Conservation (phyloP, 2,797 vertebrate genomes). For the Alauda arvensis region DNA sequence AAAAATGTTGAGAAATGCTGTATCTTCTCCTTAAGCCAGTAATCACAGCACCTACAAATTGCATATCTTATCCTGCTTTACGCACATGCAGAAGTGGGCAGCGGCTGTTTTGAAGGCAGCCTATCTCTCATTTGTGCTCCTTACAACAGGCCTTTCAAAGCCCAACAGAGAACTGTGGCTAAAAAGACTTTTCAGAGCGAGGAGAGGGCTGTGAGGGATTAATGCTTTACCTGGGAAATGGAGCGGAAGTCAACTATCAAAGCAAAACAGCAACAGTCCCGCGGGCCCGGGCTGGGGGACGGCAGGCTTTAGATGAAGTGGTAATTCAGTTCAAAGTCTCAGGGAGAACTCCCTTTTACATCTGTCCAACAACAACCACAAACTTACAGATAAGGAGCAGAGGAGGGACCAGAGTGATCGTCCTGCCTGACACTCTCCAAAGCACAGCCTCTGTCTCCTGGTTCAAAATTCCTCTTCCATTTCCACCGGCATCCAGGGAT, state of each 20-base stretch:
- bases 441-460: not conserved
- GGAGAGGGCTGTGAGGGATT: constrained; percentile 31
- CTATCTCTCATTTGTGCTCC: constrained; percentile 36
- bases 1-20: constrained; percentile 45
- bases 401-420: not conserved
- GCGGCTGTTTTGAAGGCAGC: constrained; percentile 38
- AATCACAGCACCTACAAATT: constrained; percentile 56
- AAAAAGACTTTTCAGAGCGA: constrained; percentile 39
- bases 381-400: not conserved
- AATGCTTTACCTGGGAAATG: constrained; percentile 51
- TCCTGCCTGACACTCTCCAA: not conserved
- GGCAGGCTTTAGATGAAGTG: constrained; percentile 31
- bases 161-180: constrained; percentile 10
- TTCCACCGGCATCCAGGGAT: not conserved
- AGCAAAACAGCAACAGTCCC: constrained; percentile 33
- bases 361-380: not conserved
- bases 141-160: constrained; percentile 35
- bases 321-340: constrained; percentile 53
- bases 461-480: not conserved
- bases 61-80: constrained; percentile 56
- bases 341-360: not conserved
- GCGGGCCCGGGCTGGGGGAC: not conserved
- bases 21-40: constrained; percentile 52
- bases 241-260: constrained; percentile 57
- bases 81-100: constrained; percentile 34